Base-by-base conservation (phyloP, 2,113 vertebrate species). In the Hiodon alosoides region DNA sequence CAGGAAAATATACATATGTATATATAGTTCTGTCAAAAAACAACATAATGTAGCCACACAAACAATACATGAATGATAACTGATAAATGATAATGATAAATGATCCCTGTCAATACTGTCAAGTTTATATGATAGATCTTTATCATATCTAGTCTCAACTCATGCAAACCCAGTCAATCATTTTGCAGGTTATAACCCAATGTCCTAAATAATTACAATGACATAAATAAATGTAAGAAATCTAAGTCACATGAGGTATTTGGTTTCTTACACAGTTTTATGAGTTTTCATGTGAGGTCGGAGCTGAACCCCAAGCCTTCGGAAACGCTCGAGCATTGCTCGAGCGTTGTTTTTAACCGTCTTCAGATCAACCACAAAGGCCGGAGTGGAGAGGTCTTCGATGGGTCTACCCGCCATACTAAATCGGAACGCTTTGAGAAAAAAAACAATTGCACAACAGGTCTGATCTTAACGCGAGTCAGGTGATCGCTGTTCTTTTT, bases 241-340 rank as follows among this genome's bases (percentile, higher is more conserved):
- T 31, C 31, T 31, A 31, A 31, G 31, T 31, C 31, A 31, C 31
- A 31, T 31, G 31, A 31, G 31, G 31, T 7, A 68, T 51, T 52
- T 5, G 2, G 57, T 14, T 8, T 67, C 89, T 81, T 86, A 95
- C 93, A 93, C 76, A 0, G 93, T 94, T 83, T 94, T 94, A 83
- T 94, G 93, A 0, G 94, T 94, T 72, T 94, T 95, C 91, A 94
- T 93, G 80, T 94, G 93, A 0, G 94, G 93, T 3, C 93, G 82
- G 10, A 95, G 89, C 72, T 88, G 87, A 67, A 94, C 85, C 4
- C 93, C 92, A 7, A 93, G 75, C 0, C 77, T 81, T 71, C 76
- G 79, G 81, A 83, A 93, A 3, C 80, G 87, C 0, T 92, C 86
- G 10, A 54, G 80, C 93, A 95, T 94, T 68, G 53, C 79, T 78